phyloP scores from a whole-genome alignment of 2,888 invertebrate genomes.

The Stramonita haemastoma region DNA sequence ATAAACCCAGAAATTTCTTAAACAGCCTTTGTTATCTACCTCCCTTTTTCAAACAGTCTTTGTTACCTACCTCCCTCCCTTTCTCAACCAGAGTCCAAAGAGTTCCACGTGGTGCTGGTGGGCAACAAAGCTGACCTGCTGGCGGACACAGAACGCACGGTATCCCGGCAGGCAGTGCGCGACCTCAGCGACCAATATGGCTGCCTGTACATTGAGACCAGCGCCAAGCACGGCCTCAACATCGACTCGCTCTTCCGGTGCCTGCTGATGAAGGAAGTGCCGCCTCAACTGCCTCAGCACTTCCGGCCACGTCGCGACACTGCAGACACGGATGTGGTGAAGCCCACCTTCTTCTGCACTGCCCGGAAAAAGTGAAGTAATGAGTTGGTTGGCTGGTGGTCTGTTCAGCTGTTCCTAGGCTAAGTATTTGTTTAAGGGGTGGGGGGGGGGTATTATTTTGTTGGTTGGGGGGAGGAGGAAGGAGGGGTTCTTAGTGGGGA shows the following conservation, averaged over 20 bases:
- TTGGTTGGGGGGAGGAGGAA: too few species aligned
- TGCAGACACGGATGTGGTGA: neutral
- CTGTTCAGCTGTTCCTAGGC: too few species aligned
- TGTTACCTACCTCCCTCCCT: neutral
- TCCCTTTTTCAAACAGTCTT: neutral
- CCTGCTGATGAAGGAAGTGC: constrained; percentile 26
- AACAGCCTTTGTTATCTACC: neutral
- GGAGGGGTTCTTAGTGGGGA: too few species aligned
- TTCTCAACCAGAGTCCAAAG: constrained; percentile 2
- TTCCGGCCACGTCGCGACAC: neutral
- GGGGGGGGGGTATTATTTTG: neutral
- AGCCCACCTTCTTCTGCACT: neutral
- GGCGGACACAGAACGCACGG: neutral
- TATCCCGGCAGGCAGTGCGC: neutral
- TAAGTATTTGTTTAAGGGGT: neutral
- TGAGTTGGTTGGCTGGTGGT: too few species aligned
- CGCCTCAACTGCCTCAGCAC: constrained; percentile 1
- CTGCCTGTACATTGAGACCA: constrained; percentile 30
- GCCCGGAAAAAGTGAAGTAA: neutral
- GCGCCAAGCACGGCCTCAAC: constrained; percentile 23
- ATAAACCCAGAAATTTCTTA: too few species aligned
- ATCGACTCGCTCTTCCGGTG: constrained; percentile 31
- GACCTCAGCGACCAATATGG: constrained; percentile 12
- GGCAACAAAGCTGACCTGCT: constrained; percentile 28
- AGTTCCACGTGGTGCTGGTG: constrained; percentile 23